Conservation (phyloP, 30 jellyfish, hydroid and myxozoan species). For the Hydractinia echinata region DNA sequence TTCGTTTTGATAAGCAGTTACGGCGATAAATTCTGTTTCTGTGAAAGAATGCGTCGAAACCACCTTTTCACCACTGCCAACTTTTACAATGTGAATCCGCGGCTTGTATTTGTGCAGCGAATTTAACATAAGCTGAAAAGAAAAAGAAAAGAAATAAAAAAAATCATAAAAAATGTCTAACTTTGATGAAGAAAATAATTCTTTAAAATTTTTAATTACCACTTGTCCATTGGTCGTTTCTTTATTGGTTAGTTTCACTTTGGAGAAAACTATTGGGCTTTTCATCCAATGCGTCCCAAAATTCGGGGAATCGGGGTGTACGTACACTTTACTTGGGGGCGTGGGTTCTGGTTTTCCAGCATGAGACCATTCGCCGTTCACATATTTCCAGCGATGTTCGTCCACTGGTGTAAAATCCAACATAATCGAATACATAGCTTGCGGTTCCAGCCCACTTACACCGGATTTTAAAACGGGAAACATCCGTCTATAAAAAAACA, state of each 20-base stretch:
- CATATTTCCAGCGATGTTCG: constrained; percentile 96
- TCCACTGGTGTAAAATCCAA: constrained; percentile 93
- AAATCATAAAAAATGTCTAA: not conserved
- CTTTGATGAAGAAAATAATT: not conserved
- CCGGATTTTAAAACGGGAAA: constrained; percentile 92
- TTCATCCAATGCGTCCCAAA: constrained; percentile 99
- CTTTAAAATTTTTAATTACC: constrained; percentile 35
- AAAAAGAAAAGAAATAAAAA: not conserved
- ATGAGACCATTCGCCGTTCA: constrained; percentile 98
- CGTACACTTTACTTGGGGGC: constrained; percentile 83
- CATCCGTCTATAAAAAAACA: constrained; percentile 72
- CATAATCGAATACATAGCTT: constrained; percentile 84
- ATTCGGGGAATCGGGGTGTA: constrained; percentile 99
- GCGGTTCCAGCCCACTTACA: constrained; percentile 89
- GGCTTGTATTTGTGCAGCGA: constrained; percentile 97
- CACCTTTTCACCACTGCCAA: constrained; percentile 72
- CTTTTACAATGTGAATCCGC: constrained; percentile 82
- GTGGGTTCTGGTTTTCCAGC: constrained; percentile 98
- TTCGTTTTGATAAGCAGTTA: constrained; percentile 98
- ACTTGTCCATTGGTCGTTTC: constrained; percentile 95
- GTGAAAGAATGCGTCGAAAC: constrained; percentile 86
- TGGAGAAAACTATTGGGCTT: constrained; percentile 87
- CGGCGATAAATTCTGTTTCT: constrained; percentile 97
- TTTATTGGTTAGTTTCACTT: constrained; percentile 88
- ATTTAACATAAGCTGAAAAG: constrained; percentile 77